Base-by-base conservation (phyloP, 1,140 invertebrate genomes). In the Platorchestia sp. region DNA sequence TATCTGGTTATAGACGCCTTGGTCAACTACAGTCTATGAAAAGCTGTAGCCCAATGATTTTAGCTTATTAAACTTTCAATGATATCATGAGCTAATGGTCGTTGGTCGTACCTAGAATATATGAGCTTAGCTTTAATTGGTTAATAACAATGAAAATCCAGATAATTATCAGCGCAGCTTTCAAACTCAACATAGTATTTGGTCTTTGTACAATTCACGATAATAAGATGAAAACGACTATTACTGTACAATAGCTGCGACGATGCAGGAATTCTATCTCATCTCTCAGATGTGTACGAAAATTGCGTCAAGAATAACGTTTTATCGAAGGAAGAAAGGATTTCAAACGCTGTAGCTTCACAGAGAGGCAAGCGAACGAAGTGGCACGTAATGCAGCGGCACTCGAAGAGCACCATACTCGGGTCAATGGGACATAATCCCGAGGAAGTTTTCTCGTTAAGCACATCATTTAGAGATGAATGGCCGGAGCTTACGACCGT, bases 391-490 rank as follows among this genome's bases (percentile, higher is more conserved):
- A 75, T 75, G 59, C 59, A 75, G 59, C 59, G 87, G 41, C 41
- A 90, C 44, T 90, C 36, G 44, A 43, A 43, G 87, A 45, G 87
- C 87, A 22, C 44, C 44, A 43, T 90, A 90, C 44, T 42, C 87
- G 44, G 87, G 87, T 90, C 87, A 90, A 90, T 90, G 87, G 44
- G 87, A 90, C 87, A 90, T 90, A 90, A 90, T 90, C 87, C 44
- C 87, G 27, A 75, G 47, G 59, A 90, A 90, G 41, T 90, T 90
- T 90, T 42, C 87, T 90, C 87, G 87, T 90, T 90, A 90, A 45
- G 87, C 41, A 90, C 44, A 90, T 90, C 87, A 90, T 90, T 90
- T 43, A 43, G 87, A 90, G 87, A 90, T 90, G 87, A 90, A 90
- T 90, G 87, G 44, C 87, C 42, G 41, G 44, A 27, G 87, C 87